Percentiles rank a stretch among this genome's conserved stretches.
These are phyloP conservation scores for Synergus laeviventris DNA, from an alignment of 2,888 invertebrate species.

Conservation along the genomic window DNA sequence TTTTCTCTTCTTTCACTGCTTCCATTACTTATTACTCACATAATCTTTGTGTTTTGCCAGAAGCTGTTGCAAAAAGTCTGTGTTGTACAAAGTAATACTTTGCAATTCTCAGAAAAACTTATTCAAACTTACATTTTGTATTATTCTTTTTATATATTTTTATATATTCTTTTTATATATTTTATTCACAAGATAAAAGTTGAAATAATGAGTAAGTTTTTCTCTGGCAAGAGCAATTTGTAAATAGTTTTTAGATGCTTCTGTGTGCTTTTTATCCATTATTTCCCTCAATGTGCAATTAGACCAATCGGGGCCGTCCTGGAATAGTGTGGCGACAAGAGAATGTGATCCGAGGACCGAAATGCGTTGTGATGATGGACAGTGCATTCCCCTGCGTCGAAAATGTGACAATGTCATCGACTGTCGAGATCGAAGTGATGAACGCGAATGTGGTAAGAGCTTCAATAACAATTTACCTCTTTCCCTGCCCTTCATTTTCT, in stretches of 20 bases:
- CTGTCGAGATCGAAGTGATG: conserved; percentile 81
- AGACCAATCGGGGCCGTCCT: conserved; percentile 55
- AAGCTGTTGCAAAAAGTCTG: not conserved
- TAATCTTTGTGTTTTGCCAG: conserved; percentile 10
- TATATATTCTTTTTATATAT: too few species aligned
- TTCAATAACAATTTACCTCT: conserved; percentile 24
- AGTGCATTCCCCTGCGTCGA: conserved; percentile 80
- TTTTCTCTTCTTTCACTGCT: not conserved
- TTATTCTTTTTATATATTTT: not conserved
- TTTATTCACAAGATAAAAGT: too few species aligned
- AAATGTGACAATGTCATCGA: conserved; percentile 80
- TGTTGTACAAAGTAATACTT: not conserved
- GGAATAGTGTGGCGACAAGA: conserved; percentile 49
- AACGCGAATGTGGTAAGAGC: conserved; percentile 79
- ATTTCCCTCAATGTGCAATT: conserved; percentile 54
- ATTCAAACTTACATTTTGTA: not conserved
- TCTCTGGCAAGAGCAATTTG: conserved; percentile 29
- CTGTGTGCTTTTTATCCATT: conserved; percentile 43
- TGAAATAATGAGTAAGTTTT: conserved; percentile 12
- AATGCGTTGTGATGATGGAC: conserved; percentile 79
- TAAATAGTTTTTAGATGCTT: conserved; percentile 55
- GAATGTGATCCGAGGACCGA: conserved; percentile 69
- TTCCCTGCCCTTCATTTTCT: not conserved
- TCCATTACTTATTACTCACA: not conserved
- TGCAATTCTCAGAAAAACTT: conserved; percentile 3